Percentiles rank a stretch among this genome's conserved stretches.
These are phyloP conservation scores for Centruroides sculpturatus DNA, from an alignment of 1,140 invertebrate genomes.

Conservation along the genomic window DNA sequence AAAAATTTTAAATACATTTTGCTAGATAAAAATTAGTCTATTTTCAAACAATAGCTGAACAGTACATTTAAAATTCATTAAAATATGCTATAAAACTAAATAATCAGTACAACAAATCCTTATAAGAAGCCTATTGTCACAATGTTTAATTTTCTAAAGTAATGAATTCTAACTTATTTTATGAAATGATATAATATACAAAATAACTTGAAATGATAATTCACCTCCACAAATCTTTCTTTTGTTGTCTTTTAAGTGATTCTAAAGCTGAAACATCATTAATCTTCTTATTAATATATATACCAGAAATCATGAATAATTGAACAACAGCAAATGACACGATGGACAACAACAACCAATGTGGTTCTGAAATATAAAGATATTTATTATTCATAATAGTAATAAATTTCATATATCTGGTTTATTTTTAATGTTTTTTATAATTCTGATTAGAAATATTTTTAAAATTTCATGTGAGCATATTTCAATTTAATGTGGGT, in stretches of 20 bases:
- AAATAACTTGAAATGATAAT: slow-evolving; percentile 3
- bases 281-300: slow-evolving; percentile 35
- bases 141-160: too few relatives aligned
- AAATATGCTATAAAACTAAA: too few relatives aligned
- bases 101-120: too few relatives aligned
- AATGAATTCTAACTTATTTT: too few relatives aligned
- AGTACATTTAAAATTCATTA: too few relatives aligned
- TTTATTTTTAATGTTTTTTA: background rate
- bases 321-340: slow-evolving; percentile 39
- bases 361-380: slow-evolving; percentile 30
- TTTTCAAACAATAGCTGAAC: too few relatives aligned
- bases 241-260: slow-evolving; percentile 34
- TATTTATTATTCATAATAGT: background rate
- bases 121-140: too few relatives aligned
- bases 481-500: too few relatives aligned
- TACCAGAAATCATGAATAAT: slow-evolving; percentile 34
- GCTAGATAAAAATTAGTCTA: too few relatives aligned
- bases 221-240: slow-evolving; percentile 36
- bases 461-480: too few relatives aligned
- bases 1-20: too few relatives aligned
- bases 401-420: slow-evolving; percentile 1
- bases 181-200: background rate
- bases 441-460: background rate
- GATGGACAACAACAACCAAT: slow-evolving; percentile 38
- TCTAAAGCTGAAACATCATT: slow-evolving; percentile 33